These are phyloP conservation scores for Bagarius yarrelli DNA, from an alignment of 2,113 vertebrate genomes.

Conservation along the genomic window DNA sequence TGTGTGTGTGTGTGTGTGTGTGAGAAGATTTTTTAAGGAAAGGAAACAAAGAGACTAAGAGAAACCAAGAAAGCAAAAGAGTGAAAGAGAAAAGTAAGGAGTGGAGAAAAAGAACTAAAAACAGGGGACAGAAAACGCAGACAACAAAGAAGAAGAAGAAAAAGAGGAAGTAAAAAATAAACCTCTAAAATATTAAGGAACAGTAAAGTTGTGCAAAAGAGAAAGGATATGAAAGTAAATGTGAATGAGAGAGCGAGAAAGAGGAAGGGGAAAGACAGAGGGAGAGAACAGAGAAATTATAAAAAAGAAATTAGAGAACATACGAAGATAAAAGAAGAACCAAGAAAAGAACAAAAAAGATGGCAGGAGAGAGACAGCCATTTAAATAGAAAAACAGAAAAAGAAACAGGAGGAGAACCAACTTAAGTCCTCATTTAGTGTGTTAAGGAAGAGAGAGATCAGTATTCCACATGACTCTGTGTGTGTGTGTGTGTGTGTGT, in stretches of 20 bases:
- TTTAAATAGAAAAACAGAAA: neutral
- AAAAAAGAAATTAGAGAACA: no score
- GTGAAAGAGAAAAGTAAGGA: neutral
- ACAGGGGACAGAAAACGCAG: neutral
- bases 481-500: neutral
- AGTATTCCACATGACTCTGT: slow-evolving; percentile 3
- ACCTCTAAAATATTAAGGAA: no score
- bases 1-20: slow-evolving; percentile 41
- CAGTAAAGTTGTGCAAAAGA: no score
- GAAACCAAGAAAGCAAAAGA: neutral
- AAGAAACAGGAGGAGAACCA: neutral
- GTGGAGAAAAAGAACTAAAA: neutral
- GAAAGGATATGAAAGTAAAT: no score
- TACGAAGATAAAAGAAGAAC: neutral
- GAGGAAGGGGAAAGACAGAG: no score
- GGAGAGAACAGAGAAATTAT: no score
- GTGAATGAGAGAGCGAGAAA: no score
- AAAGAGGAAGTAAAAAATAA: neutral
- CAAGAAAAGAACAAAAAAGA: neutral
- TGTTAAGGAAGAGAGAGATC: slow-evolving; percentile 17
- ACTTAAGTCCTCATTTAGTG: neutral
- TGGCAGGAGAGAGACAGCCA: no score
- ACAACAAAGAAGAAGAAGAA: neutral
- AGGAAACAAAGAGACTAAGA: neutral
- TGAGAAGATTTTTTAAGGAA: neutral